Base-by-base conservation (phyloP, 2,888 invertebrate species). In the Drosophila neonasuta region DNA sequence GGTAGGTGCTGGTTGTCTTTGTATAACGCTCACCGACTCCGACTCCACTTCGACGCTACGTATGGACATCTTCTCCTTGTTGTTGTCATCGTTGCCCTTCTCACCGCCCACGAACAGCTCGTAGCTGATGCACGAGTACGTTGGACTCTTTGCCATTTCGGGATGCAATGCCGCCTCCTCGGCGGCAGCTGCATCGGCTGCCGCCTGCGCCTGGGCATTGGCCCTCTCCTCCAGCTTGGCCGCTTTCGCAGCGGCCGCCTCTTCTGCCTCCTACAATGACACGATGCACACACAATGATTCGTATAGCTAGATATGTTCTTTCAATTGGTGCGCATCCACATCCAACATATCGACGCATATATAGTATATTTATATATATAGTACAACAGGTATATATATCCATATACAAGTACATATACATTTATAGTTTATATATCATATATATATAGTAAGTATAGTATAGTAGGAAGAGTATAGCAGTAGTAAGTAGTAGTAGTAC, bases 121-220 rank as follows among this genome's bases (percentile, higher is more conserved):
- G 92, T 97, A 97, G 91, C 97, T 97, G 90, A 96, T 96, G 91
- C 96, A 96, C 70, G 97, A 97, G 91, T 96, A 96, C 74, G 97
- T 97, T 51, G 97, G 97, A 61, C 97, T 97, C 91, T 97, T 97
- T 77, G 96, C 95, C 88, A 95, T 93, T 72, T 95, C 94, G 48
- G 90, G 90, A 86, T 89, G 90, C 88, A 92, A 92, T 24, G 93
- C 93, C 63, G 91, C 91, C 71, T 91, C 91, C 65, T 89, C 91
- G 71, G 89, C 88, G 70, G 88, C 90, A 57, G 90, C 92, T 44
- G 93, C 94, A 36, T 93, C 94, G 58, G 94, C 94, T 62, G 94
- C 94, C 32, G 83, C 83, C 74, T 83, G 83, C 49, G 83, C 83
- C 66, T 83, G 83, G 5, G 94, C 94, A 69, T 93, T 93, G 45